Percentiles rank a stretch among this genome's conserved stretches.
phyloP scores from a whole-genome alignment of 2,113 vertebrate genomes.

The Toxotes jaculatrix region DNA sequence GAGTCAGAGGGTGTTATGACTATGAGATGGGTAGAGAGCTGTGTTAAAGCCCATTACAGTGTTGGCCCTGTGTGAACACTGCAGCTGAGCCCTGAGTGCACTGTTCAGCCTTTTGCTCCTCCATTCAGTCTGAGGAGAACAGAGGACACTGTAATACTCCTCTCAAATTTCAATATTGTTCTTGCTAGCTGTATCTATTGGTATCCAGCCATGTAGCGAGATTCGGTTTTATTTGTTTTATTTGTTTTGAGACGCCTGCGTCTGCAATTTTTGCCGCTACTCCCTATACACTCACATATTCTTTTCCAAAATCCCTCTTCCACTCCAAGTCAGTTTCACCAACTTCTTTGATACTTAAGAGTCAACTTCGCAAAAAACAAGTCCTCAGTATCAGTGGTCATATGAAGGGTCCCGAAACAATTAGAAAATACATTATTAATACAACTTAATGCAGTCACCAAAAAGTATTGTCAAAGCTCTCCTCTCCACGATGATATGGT shows the following conservation, averaged over 20 bases:
- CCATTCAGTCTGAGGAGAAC: constrained; percentile 15
- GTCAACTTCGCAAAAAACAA: no score
- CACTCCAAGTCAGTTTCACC: background rate
- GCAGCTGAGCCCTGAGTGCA: constrained; percentile 34
- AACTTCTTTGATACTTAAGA: background rate
- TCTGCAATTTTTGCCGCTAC: background rate
- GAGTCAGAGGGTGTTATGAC: constrained; percentile 44
- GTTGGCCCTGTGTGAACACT: constrained; percentile 35
- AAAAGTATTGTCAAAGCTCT: no score
- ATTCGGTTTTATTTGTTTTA: background rate
- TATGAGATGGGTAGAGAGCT: constrained; percentile 39
- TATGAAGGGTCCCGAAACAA: no score
- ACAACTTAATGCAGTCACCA: no score
- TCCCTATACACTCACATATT: background rate
- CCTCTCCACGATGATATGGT: no score
- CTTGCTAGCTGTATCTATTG: background rate
- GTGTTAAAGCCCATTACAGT: constrained; percentile 63
- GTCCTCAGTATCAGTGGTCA: no score
- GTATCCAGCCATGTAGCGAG: background rate
- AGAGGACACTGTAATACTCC: background rate
- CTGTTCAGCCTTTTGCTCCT: constrained; percentile 21
- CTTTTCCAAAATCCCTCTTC: background rate
- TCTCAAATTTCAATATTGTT: constrained; percentile 25
- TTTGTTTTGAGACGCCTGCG: background rate
- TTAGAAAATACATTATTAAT: no score